Percentiles rank a stretch among this genome's conserved stretches.
These are phyloP conservation scores for Melieria omissa DNA, from an alignment of 2,888 invertebrate species.

Conservation along the genomic window DNA sequence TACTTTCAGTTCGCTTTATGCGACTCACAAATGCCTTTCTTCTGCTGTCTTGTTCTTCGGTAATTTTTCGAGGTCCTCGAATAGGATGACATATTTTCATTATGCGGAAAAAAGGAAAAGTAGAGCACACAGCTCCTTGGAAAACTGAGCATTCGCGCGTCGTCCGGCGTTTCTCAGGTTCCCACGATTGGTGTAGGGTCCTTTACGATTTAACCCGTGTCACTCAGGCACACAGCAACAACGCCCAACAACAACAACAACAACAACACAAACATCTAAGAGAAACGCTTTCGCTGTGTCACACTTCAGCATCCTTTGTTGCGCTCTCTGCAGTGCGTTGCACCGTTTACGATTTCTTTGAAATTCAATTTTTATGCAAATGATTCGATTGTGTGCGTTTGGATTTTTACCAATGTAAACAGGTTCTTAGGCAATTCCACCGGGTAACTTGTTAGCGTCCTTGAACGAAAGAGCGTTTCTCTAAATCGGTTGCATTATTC, in stretches of 20 bases:
- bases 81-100: conserved; percentile 32
- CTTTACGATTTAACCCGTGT: conserved; percentile 6
- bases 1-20: conserved; percentile 4
- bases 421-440: neutral
- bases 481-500: too few species aligned
- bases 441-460: neutral
- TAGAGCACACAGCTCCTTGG: neutral
- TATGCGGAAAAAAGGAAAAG: conserved; percentile 13
- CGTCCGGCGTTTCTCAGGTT: neutral
- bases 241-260: neutral
- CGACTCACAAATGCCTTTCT: conserved; percentile 18
- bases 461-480: neutral
- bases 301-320: conserved; percentile 30
- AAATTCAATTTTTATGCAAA: conserved; percentile 19
- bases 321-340: conserved; percentile 7
- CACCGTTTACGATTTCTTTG: neutral
- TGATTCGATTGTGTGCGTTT: neutral
- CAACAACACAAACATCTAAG: conserved; percentile 3
- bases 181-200: conserved; percentile 10
- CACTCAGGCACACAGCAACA: conserved; percentile 3
- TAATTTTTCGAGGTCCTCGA: conserved; percentile 19
- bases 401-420: conserved; percentile 7
- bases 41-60: conserved; percentile 11
- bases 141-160: too few species aligned
- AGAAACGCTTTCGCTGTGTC: conserved; percentile 21